Conservation (phyloP, 2,888 invertebrate genomes). For the Pristionchus mayeri region DNA sequence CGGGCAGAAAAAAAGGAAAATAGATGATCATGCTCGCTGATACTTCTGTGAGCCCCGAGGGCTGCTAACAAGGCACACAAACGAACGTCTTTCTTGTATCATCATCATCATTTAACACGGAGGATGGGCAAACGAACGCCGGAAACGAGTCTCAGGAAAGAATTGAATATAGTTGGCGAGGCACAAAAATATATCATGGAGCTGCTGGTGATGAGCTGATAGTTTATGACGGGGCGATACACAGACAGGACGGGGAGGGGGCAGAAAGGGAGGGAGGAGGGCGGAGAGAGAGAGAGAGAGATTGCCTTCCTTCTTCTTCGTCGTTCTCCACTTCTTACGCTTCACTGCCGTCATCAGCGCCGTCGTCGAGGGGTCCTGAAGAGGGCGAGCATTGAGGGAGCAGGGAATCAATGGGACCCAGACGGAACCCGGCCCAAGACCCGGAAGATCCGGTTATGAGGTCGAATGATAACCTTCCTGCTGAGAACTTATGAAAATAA, state of each 20-base stretch:
- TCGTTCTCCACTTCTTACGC: slow-evolving; percentile 58
- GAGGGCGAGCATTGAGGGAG: not conserved
- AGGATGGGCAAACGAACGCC: not conserved
- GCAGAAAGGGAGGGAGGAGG: not conserved
- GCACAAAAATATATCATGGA: slow-evolving; percentile 16
- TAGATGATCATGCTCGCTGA: slow-evolving; percentile 8
- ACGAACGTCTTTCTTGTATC: not conserved
- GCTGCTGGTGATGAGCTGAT: not conserved
- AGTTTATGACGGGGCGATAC: slow-evolving; percentile 41
- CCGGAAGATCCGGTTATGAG: no score
- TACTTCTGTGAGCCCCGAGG: not conserved
- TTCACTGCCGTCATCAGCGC: slow-evolving; percentile 73
- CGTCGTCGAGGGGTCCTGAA: slow-evolving; percentile 75
- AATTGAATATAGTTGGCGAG: not conserved
- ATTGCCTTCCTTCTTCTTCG: not conserved
- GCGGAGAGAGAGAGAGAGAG: not conserved
- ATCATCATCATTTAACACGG: not conserved
- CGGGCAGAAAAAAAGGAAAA: not conserved
- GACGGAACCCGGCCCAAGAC: no score
- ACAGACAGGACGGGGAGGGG: not conserved
- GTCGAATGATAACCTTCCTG: no score
- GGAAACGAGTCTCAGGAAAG: not conserved
- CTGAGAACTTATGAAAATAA: no score
- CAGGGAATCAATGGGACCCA: no score
- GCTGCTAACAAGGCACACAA: not conserved